Conservation (phyloP, 2,113 vertebrate species). For the Eulemur macaco region DNA sequence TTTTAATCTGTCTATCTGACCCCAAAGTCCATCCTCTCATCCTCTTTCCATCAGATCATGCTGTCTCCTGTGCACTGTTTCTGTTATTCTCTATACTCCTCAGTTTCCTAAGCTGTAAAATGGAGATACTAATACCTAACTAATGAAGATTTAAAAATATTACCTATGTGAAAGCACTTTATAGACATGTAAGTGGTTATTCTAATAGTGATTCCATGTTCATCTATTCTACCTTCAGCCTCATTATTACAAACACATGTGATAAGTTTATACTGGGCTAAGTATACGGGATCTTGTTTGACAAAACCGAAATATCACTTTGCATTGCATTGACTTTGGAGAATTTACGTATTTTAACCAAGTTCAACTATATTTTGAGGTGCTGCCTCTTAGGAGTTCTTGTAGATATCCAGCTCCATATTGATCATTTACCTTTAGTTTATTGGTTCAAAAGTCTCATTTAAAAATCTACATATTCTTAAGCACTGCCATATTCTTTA, state of each 20-base stretch:
- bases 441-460: not conserved
- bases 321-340: not conserved
- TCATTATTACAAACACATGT: not conserved
- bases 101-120: not conserved
- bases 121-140: not conserved
- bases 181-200: not conserved
- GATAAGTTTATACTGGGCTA: not conserved
- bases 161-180: not conserved
- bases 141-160: not conserved
- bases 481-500: not conserved
- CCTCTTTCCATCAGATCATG: not conserved
- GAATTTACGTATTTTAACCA: not conserved
- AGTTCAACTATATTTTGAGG: slow-evolving; percentile 13
- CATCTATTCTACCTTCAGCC: not conserved
- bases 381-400: not conserved
- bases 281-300: not conserved
- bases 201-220: not conserved
- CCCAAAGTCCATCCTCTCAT: not conserved
- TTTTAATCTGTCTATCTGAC: not conserved
- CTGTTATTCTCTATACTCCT: not conserved
- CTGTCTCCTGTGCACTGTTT: not conserved
- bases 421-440: not conserved
- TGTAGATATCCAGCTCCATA: not conserved
- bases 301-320: slow-evolving; percentile 20
- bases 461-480: slow-evolving; percentile 15